A percentile compares a stretch with the other conserved stretches of the same genome.
Evolutionary conservation across 2,113 vertebrate species (phyloP).

Genomic region (Carollia perspicillata): DNA sequence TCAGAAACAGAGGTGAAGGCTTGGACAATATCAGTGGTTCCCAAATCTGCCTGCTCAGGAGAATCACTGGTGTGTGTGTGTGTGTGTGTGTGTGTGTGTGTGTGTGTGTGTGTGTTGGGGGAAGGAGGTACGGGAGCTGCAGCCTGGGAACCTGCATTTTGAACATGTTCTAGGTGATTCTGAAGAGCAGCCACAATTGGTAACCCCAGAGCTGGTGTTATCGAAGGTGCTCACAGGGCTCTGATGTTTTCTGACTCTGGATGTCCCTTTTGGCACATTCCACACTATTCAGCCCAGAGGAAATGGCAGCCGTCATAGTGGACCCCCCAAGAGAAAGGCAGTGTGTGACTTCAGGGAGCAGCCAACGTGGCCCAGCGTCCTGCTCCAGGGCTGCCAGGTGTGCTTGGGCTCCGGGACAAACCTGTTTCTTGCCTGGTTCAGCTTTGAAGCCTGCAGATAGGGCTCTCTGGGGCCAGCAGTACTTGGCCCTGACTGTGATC

Average conservation of each 20-base stretch:
- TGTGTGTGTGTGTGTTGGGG: no score
- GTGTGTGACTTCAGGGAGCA: not conserved
- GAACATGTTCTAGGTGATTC: not conserved
- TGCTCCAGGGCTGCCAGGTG: not conserved
- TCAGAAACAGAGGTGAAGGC: not conserved
- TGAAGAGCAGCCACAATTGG: not conserved
- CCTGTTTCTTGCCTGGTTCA: not conserved
- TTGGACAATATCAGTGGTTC: not conserved
- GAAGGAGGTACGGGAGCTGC: not conserved
- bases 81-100: not conserved
- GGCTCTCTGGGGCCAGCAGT: accelerated
- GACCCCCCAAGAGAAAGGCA: accelerated
- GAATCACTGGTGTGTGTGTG: not conserved
- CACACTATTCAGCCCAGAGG: not conserved
- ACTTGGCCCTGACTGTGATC: not conserved
- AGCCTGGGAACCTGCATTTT: not conserved
- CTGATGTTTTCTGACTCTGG: not conserved
- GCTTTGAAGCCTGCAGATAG: not conserved
- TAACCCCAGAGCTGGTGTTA: not conserved
- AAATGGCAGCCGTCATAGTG: not conserved
- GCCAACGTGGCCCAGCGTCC: accelerated
- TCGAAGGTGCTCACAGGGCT: not conserved
- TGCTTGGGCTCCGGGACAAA: accelerated
- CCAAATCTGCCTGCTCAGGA: not conserved
- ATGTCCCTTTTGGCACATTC: not conserved